Evolutionary conservation across 2,888 invertebrate genomes (phyloP), one percentile per base, ranked within the genome.

Genomic region (Rhingia campestris): DNA sequence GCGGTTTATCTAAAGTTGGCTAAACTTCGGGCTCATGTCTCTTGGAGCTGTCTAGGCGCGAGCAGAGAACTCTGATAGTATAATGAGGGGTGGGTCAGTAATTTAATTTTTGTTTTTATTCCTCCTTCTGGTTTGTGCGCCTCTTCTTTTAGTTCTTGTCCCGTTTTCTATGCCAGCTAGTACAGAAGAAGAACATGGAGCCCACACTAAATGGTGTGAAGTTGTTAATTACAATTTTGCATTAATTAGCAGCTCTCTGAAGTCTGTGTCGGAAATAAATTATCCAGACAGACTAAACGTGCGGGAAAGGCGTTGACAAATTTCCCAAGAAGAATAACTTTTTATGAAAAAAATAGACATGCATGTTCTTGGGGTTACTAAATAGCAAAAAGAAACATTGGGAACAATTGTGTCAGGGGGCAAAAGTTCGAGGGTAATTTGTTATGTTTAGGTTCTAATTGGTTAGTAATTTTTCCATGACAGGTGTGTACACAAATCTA

Each of bases 191-290:
- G 41, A 49, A 76, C 58, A 47, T 45, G 32, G 56, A 76, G 64
- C 59, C 70, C 43, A 74, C 82, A 84, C 47, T 79, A 73, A 77
- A 79, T 70, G 84, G 84, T 84, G 84, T 84, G 84, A 84, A 84
- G 84, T 75, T 84, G 84, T 84, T 84, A 84, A 84, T 84, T 84
- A 84, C 70, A 80, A 80, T 80, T 80, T 80, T 70, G 74, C 69
- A 80, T 80, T 84, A 84, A 84, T 84, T 84, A 84, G 70, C 43
- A 41, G 74, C 32, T 22, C 22, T 22, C 22, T 22, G 22, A 74
- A 69, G 70, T 74, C 37, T 51, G 63, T 53, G 56, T 66, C 63
- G 69, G 77, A 82, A 79, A 79, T 82, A 82, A 82, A 79, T 82
- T 82, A 67, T 64, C 69, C 63, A 63, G 73, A 63, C 49, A 54